These are phyloP conservation scores for Hermaeophaga mercurialis DNA, from an alignment of 2,888 invertebrate species.

Conservation along the genomic window DNA sequence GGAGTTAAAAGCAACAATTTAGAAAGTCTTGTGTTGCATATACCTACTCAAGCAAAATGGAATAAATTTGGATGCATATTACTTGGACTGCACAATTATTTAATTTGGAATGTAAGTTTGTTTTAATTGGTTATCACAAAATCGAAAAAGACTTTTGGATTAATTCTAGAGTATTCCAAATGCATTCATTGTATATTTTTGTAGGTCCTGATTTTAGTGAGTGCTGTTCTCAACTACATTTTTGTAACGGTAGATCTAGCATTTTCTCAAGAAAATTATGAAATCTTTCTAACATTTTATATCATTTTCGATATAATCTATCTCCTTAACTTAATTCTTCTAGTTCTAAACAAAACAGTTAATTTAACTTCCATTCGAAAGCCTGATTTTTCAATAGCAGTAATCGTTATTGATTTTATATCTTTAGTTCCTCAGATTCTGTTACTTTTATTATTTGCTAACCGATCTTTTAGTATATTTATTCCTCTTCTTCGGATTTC, in stretches of 20 bases:
- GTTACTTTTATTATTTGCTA: slow-evolving; percentile 15
- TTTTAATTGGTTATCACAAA: no score
- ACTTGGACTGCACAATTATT: background rate
- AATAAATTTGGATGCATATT: background rate
- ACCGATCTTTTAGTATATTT: slow-evolving; percentile 12
- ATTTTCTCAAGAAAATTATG: slow-evolving; percentile 2
- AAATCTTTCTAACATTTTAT: slow-evolving; percentile 19
- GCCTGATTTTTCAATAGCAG: background rate
- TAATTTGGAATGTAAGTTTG: slow-evolving; percentile 22
- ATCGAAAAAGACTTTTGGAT: no score
- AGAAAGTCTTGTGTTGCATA: background rate
- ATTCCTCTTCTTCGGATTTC: slow-evolving; percentile 50
- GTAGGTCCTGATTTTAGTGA: slow-evolving; percentile 24
- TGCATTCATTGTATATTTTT: slow-evolving; percentile 6
- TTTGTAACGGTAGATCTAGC: slow-evolving; percentile 23
- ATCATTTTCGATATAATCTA: slow-evolving; percentile 32
- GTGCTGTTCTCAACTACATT: slow-evolving; percentile 23
- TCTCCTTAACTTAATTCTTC: slow-evolving; percentile 25
- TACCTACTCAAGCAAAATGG: background rate
- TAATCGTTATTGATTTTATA: slow-evolving; percentile 30
- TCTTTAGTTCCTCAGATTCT: slow-evolving; percentile 24
- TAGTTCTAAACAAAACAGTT: slow-evolving; percentile 28
- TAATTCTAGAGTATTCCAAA: no score
- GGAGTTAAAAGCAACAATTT: background rate
- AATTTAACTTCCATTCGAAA: slow-evolving; percentile 9